Evolutionary conservation across 2,888 invertebrate species (phyloP).

Genomic region (Campoletis raptor): DNA sequence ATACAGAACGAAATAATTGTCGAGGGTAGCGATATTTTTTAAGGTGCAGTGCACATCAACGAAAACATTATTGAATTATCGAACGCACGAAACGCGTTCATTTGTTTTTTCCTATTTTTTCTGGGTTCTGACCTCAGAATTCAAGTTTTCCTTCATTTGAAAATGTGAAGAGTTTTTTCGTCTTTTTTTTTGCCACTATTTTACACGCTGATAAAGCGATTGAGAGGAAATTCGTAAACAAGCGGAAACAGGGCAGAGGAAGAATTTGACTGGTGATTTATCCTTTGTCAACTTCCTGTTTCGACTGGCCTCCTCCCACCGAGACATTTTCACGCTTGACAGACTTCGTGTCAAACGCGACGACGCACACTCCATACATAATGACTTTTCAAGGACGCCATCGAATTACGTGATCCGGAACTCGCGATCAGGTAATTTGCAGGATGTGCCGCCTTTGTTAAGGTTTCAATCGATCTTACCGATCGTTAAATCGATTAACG

Average conservation of each 20-base stretch:
- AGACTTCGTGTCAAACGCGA: constrained; percentile 43
- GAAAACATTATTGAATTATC: neutral
- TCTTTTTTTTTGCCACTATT: neutral
- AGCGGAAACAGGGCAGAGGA: neutral
- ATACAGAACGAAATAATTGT: neutral
- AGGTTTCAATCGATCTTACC: constrained; percentile 4
- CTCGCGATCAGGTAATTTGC: constrained; percentile 33
- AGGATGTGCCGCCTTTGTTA: constrained; percentile 49
- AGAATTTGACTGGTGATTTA: neutral
- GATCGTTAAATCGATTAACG: constrained; percentile 22
- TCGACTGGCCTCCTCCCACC: neutral
- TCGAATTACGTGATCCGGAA: constrained; percentile 45
- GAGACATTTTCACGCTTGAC: constrained; percentile 34
- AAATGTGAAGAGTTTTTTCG: neutral
- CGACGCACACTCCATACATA: constrained; percentile 26
- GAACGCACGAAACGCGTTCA: neutral
- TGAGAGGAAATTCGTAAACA: neutral
- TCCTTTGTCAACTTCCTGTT: constrained; percentile 42
- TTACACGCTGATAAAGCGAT: neutral
- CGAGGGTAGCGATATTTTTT: neutral
- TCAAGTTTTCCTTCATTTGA: neutral
- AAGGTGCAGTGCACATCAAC: neutral
- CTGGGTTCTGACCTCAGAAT: neutral
- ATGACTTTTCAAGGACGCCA: constrained; percentile 56
- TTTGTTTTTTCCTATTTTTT: neutral